Base-by-base conservation (phyloP, 2,888 invertebrate species). In the Noctua fimbriata region DNA sequence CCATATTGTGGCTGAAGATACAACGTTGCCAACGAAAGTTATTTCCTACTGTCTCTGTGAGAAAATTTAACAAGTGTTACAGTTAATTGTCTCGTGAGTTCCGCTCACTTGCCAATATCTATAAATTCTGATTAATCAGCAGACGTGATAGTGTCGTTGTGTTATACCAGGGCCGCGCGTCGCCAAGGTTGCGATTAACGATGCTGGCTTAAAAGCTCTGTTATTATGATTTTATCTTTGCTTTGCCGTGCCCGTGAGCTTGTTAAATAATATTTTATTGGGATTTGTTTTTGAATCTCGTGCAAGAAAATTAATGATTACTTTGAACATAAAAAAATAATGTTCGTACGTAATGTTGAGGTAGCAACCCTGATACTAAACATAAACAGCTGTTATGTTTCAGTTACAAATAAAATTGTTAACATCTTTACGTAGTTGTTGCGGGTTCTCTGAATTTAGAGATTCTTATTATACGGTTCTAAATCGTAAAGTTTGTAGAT, bases 101-200 rank as follows among this genome's bases (percentile, higher is more conserved):
- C 89, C 91, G 90, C 90, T 90, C 91, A 88, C 92, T 92, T 94
- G 95, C 94, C 94, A 95, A 95, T 95, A 92, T 91, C 92, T 93
- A 94, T 95, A 95, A 94, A 95, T 94, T 92, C 90, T 81, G 92
- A 94, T 94, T 94, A 94, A 95, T 93, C 92, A 91, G 92, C 89
- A 90, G 91, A 83, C 87, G 88, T 88, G 90, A 90, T 92, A 90
- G 91, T 92, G 89, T 90, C 90, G 87, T 84, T 89, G 88, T 86
- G 73, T 89, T 85, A 60, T 88, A 89, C 88, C 89, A 88, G 82
- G 86, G 87, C 79, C 90, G 89, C 85, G 83, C 85, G 90, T 87
- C 89, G 86, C 82, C 93, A 93, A 94, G 94, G 94, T 90, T 88
- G 85, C 85, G 74, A 81, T 89, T 86, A 88, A 87, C 76, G 83